phyloP scores from a whole-genome alignment of 2,113 vertebrate species.

The Callorhinus ursinus region DNA sequence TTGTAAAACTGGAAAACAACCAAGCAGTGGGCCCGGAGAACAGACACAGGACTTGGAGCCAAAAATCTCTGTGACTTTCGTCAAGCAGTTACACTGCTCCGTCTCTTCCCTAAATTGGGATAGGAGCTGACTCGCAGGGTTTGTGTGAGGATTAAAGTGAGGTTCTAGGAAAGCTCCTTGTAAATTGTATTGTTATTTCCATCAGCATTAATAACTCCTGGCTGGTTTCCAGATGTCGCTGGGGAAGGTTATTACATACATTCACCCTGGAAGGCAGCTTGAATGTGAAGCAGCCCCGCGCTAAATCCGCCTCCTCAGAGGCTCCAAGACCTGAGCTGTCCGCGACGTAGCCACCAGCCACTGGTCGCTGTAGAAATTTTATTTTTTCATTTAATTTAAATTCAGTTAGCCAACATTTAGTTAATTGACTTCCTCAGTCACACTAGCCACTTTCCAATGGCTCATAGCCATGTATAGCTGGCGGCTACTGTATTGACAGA shows the following conservation, averaged over 20 bases:
- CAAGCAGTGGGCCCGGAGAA: neutral
- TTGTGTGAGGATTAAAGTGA: neutral
- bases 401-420: neutral
- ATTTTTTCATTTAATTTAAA: neutral
- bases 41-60: neutral
- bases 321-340: neutral
- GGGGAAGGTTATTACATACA: neutral
- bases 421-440: neutral
- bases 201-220: neutral
- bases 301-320: neutral
- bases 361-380: neutral
- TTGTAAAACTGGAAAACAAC: neutral
- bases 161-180: neutral
- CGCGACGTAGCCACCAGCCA: neutral
- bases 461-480: neutral
- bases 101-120: neutral
- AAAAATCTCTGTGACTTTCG: neutral
- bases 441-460: neutral
- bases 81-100: neutral
- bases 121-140: neutral
- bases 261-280: neutral
- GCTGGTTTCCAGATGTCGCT: neutral
- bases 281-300: neutral
- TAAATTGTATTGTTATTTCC: neutral
- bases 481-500: neutral